These are phyloP conservation scores for Ferrisia virgata DNA, from an alignment of 2,888 invertebrate species.

Conservation along the genomic window DNA sequence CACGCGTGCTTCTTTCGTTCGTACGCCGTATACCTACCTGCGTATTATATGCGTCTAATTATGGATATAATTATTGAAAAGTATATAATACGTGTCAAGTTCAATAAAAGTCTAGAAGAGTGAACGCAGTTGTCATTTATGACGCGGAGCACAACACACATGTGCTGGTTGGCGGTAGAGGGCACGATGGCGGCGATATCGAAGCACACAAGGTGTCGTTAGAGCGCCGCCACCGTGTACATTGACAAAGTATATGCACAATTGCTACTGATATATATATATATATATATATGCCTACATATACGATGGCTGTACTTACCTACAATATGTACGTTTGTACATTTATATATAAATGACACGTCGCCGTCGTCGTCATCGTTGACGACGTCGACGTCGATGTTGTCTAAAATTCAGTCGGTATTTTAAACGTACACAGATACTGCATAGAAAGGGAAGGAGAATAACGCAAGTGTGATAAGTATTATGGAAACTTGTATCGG, in stretches of 20 bases:
- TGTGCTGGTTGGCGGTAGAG: background rate
- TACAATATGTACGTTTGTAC: background rate
- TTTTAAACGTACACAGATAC: background rate
- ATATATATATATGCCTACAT: too few species aligned
- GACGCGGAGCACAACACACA: background rate
- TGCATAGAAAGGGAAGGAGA: background rate
- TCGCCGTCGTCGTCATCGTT: background rate
- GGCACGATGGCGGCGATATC: too few species aligned
- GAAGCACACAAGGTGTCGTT: too few species aligned
- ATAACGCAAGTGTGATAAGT: background rate
- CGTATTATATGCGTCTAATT: background rate
- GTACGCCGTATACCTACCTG: too few species aligned
- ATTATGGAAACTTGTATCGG: background rate
- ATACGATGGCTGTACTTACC: too few species aligned
- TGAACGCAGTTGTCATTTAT: background rate
- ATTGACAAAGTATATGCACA: background rate
- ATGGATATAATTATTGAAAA: constrained; percentile 1
- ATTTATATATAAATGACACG: background rate
- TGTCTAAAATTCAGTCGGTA: background rate
- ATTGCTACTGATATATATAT: too few species aligned
- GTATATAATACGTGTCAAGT: background rate
- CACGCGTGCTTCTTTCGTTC: background rate
- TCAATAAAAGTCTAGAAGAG: constrained; percentile 12
- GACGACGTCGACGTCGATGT: background rate
- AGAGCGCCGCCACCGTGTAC: too few species aligned